These are phyloP conservation scores for Condylura cristata DNA, from an alignment of 2,113 vertebrate species.

Conservation along the genomic window DNA sequence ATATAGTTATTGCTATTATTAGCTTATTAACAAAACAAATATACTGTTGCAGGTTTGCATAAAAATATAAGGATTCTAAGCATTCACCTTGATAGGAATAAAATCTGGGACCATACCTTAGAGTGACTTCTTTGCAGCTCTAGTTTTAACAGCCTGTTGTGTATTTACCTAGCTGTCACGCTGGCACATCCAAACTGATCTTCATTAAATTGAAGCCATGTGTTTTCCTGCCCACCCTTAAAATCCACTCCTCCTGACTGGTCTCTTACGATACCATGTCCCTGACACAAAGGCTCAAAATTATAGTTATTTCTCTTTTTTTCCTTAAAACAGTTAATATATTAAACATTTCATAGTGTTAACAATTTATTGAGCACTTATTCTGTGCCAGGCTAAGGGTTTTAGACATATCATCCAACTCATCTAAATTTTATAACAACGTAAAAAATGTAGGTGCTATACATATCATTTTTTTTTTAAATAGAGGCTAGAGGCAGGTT, in stretches of 20 bases:
- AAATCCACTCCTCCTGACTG: not conserved
- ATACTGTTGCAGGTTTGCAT: not conserved
- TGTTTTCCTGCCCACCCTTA: not conserved
- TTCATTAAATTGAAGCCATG: constrained; percentile 14
- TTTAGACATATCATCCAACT: constrained; percentile 33
- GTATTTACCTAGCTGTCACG: constrained; percentile 19
- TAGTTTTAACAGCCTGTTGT: constrained; percentile 11
- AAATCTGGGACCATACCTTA: constrained; percentile 20
- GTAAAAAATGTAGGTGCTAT: not conserved
- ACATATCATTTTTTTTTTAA: constrained; percentile 8
- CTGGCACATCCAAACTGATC: not conserved
- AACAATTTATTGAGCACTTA: constrained; percentile 40
- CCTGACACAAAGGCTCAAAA: not conserved
- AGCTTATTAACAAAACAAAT: constrained; percentile 11
- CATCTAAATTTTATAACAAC: constrained; percentile 1
- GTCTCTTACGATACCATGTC: not conserved
- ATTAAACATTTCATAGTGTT: constrained; percentile 17
- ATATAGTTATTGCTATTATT: not conserved
- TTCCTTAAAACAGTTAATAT: constrained; percentile 7
- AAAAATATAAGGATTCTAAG: constrained; percentile 2
- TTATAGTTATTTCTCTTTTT: not conserved
- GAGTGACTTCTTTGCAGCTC: not conserved
- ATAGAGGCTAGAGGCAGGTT: not conserved
- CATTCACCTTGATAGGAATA: constrained; percentile 28
- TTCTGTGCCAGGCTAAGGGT: not conserved